phyloP scores from a whole-genome alignment of 1,140 invertebrate species.

The Hycleus phaleratus region DNA sequence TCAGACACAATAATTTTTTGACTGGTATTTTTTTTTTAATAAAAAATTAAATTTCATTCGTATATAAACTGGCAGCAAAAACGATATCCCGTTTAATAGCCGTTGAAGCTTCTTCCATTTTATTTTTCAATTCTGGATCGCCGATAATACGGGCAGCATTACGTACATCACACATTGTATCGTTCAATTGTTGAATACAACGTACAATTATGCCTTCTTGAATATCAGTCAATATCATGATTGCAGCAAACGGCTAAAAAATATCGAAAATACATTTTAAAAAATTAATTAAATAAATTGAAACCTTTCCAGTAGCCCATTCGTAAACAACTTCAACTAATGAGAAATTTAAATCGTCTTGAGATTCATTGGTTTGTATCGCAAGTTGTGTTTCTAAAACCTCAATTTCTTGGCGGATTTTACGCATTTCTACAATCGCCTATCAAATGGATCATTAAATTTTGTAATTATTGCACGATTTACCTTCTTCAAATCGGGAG shows the following conservation, averaged over 20 bases:
- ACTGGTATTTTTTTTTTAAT: no score
- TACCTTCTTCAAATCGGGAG: conserved; percentile 17
- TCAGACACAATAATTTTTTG: no score
- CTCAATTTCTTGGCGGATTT: conserved; percentile 40
- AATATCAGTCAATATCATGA: conserved; percentile 86
- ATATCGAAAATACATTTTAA: neutral
- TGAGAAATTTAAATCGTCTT: conserved; percentile 78
- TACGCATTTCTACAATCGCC: conserved; percentile 49
- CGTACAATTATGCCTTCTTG: conserved; percentile 98
- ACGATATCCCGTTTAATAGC: conserved; percentile 97
- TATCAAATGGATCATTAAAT: conserved; percentile 35
- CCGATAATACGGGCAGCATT: conserved; percentile 91
- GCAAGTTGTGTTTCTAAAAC: conserved; percentile 45
- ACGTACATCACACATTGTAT: conserved; percentile 85
- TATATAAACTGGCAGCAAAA: conserved; percentile 95
- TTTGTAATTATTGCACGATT: neutral
- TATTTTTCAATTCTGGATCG: conserved; percentile 79
- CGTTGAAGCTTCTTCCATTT: conserved; percentile 92
- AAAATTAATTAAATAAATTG: neutral
- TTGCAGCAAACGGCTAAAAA: conserved; percentile 78
- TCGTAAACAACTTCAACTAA: conserved; percentile 90
- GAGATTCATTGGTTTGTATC: conserved; percentile 45
- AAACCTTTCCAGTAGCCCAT: conserved; percentile 85
- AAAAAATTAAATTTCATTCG: conserved; percentile 32
- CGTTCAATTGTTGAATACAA: conserved; percentile 93